phyloP scores from a whole-genome alignment of 2,113 vertebrate genomes.

The Carassius carassius region DNA sequence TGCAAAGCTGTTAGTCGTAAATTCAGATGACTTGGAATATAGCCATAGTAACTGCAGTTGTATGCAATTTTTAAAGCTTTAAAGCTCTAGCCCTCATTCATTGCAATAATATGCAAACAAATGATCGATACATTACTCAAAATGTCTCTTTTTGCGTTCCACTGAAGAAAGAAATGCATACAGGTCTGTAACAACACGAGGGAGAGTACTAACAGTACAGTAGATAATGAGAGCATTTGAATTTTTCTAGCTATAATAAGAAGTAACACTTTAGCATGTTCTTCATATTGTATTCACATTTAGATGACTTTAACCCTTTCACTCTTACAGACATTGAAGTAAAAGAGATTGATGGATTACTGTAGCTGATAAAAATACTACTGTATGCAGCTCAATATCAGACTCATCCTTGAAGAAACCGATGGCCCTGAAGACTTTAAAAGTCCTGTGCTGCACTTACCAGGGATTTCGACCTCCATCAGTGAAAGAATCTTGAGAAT shows the following conservation, averaged over 20 bases:
- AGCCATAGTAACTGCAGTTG: not conserved
- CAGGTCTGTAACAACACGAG: not conserved
- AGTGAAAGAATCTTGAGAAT: constrained; percentile 94
- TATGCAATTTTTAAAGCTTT: not conserved
- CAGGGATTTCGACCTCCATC: constrained; percentile 94
- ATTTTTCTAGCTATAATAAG: not conserved
- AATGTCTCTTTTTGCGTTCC: not conserved
- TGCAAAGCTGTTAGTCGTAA: not conserved
- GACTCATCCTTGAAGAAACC: not conserved
- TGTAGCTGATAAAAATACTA: not conserved
- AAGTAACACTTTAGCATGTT: not conserved
- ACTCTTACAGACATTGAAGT: not conserved
- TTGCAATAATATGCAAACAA: not conserved
- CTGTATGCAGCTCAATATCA: not conserved
- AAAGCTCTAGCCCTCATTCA: not conserved
- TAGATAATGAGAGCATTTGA: not conserved
- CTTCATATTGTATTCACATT: not conserved
- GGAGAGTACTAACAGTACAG: not conserved
- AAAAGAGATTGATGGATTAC: not conserved
- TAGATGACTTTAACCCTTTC: not conserved
- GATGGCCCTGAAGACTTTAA: not conserved
- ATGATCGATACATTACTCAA: not conserved
- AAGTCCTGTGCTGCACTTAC: constrained; percentile 62
- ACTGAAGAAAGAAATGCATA: not conserved
- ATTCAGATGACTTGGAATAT: not conserved